Base-by-base conservation (phyloP, 2,888 invertebrate genomes). In the Spialia ferax region DNA sequence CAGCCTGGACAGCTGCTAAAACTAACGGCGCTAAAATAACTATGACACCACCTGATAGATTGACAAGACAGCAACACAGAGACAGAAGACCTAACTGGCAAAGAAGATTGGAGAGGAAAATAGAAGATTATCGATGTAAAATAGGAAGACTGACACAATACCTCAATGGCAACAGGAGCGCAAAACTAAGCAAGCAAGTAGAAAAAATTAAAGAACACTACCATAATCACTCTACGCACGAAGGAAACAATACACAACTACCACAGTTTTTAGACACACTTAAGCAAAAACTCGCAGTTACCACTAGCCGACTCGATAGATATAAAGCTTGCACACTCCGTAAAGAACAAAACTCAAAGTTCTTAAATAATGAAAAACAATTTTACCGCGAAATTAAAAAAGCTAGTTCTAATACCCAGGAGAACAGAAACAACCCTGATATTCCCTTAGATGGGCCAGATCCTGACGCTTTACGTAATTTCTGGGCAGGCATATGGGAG, bases 251-350 rank as follows among this genome's bases (percentile, higher is more conserved):
- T 22, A 62, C 18, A 54, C 11, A 54, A 10, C 7, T 54, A 2
- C 3, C 10, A 29, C 62, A 69, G 20, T 57, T 68, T 18, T 26
- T 71, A 29, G 68, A 68, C 50, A 69, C 69, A 3, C 35, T 69
- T 1, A 71, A 71, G 60, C 69, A 69, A 60, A 71, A 71, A 63
- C 55, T 71, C 6, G 15, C 35, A 11, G 20, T 63, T 4, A 7
- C 50, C 7, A 6, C 15, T 11, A 65, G 48, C 23, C n/a, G 71
- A 45, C 32, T 69, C n/a, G 56, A 62, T 50, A 52, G 73, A 55
- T 70, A 73, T 22, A 57, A 45, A 54, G 23, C 5, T 42, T 71
- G 72, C 23, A 71, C 70, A 42, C 38, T 57, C 10, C 3, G 18
- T 26, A 18, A 45, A 22, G 23, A 50, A 15, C 23, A 13, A 15